These are phyloP conservation scores for Volucella bombylans DNA, from an alignment of 2,888 invertebrate species.

Conservation along the genomic window DNA sequence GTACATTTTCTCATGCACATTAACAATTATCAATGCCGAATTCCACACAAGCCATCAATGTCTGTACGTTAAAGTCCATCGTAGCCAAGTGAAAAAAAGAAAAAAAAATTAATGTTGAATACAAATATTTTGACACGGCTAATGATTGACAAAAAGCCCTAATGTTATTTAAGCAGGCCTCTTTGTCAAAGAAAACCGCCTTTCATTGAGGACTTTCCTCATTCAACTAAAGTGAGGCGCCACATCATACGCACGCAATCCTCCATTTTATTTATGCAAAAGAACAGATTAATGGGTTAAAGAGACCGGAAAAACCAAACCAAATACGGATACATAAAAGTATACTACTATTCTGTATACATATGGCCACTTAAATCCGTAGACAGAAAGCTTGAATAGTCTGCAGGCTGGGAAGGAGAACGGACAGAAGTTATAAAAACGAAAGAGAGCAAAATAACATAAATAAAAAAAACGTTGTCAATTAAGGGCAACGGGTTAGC, in stretches of 20 bases:
- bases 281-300: conserved; percentile 61
- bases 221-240: conserved; percentile 53
- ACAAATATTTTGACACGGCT: conserved; percentile 41
- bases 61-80: neutral
- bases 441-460: neutral
- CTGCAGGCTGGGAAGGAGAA: conserved; percentile 20
- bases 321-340: conserved; percentile 26
- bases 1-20: neutral
- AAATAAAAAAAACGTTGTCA: conserved; percentile 64
- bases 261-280: conserved; percentile 60
- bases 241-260: conserved; percentile 15
- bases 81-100: neutral
- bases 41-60: neutral
- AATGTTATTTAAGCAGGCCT: conserved; percentile 20
- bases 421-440: neutral
- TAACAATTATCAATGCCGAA: neutral
- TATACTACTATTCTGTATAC: neutral
- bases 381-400: conserved; percentile 26
- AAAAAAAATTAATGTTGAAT: conserved; percentile 11
- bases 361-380: conserved; percentile 44
- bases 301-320: conserved; percentile 48
- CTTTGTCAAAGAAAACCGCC: conserved; percentile 51
- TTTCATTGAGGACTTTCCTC: conserved; percentile 30
- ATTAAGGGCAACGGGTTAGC: conserved; percentile 69
- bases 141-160: conserved; percentile 17